These are phyloP conservation scores for Platyscapa corneri DNA, from an alignment of 1,140 invertebrate genomes.

Conservation along the genomic window DNA sequence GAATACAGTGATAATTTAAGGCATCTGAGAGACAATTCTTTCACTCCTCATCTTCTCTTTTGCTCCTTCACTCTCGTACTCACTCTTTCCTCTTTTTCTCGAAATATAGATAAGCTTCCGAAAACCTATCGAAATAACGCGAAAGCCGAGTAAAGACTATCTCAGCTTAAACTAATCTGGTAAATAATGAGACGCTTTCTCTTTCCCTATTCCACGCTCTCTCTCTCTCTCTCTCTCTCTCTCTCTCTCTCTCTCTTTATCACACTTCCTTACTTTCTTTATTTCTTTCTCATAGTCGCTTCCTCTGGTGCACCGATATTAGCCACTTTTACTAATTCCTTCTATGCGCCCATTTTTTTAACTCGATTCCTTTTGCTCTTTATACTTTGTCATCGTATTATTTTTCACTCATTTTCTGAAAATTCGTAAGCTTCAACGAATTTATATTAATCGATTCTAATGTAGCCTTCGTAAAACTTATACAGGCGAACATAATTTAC, in stretches of 20 bases:
- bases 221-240: not conserved
- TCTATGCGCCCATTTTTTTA: not conserved
- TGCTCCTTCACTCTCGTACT: too few species aligned
- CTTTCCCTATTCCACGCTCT: not conserved
- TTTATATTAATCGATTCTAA: slow-evolving; percentile 36
- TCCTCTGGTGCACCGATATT: slow-evolving; percentile 10
- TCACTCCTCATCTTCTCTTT: not conserved
- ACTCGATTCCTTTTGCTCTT: not conserved
- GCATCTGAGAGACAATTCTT: not conserved
- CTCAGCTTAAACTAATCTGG: slow-evolving; percentile 52
- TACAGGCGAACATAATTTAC: slow-evolving; percentile 17
- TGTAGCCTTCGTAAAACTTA: not conserved
- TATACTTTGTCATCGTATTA: slow-evolving; percentile 49
- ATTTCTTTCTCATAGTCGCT: slow-evolving; percentile 1
- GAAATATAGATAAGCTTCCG: slow-evolving; percentile 48
- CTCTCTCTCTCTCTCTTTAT: not conserved
- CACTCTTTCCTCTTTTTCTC: not conserved
- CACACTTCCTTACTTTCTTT: not conserved
- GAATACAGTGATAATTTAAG: slow-evolving; percentile 5
- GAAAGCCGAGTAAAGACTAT: slow-evolving; percentile 47
- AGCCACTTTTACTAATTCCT: slow-evolving; percentile 12
- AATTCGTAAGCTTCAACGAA: slow-evolving; percentile 34
- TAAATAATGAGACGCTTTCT: slow-evolving; percentile 51
- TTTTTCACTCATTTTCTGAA: slow-evolving; percentile 34
- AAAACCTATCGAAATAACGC: slow-evolving; percentile 49